Base-by-base conservation (phyloP, 2,797 vertebrate species). In the Notolabrus celidotus region DNA sequence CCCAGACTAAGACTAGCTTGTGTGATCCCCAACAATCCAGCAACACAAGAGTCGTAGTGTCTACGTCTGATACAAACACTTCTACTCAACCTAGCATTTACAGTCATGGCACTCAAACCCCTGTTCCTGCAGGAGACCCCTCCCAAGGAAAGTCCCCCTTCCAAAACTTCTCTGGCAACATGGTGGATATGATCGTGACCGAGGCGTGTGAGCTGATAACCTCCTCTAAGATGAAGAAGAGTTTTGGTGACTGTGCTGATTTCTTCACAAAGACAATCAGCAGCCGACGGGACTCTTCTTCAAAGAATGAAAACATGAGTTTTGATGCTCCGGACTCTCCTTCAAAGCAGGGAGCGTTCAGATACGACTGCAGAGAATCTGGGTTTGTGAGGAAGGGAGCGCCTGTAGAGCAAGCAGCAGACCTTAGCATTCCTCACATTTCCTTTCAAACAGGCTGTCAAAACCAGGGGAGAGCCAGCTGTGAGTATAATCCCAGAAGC, bases 201-300 rank as follows among this genome's bases (percentile, higher is more conserved):
- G 97, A 99, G 88, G 95, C 96, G 27, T 98, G 96, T 78, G 96
- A 97, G 84, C 81, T 96, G 14, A 89, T 97, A 82, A 95, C 93
- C 1, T 88, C 96, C 51, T 94, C 95, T 19, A 94, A 93, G 87
- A 78, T 94, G 84, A 95, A 95, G 82, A 95, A 93, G 87, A 88
- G 92, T 73, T 88, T 94, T 49, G 95, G 93, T 49, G 94, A 95
- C n/a, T 94, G 92, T 74, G 91, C 94, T 10, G 94, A 94, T 50
- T 93, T 93, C 71, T 84, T 96, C 68, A 93, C 91, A 38, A 95
- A 93, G 88, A 93, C 93, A 43, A 84, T 92, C 16, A 68, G 78
- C 62, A 92, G 87, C 62, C 91, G 75, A 56, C 89, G 83, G 25
- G 84, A 78, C 45, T 79, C 71, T 41, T 52, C 83, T 53, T 88